Base-by-base conservation (phyloP, 1,140 invertebrate species). In the Octopus sinensis region DNA sequence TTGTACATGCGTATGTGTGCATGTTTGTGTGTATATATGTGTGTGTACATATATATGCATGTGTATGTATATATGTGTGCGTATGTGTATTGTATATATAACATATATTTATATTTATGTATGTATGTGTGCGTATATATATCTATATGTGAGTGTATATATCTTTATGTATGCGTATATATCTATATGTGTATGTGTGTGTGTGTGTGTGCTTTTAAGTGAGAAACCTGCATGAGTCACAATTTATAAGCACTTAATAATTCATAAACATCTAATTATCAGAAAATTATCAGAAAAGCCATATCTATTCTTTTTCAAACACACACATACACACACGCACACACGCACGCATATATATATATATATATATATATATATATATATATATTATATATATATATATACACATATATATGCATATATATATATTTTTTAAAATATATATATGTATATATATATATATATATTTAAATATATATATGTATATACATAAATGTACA, bases 371-470 rank as follows among this genome's bases (percentile, higher is more conserved):
- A 62, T 62, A 62, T 62, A 62, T 62, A 62, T 62, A 62, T 62
- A 62, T 62, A 62, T 62, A 62, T 62, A 62, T n/a, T n/a, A n/a
- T 62, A 62, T 62, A 62, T 62, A 62, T 62, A 62, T 62, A 62
- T 62, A 62, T 62, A 62, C 6, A 7, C 56, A 17, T 62, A 7
- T 62, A 17, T 6, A 7, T 62, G 56, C 6, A 62, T 62, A 62
- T n/a, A n/a, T n/a, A n/a, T n/a, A n/a, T n/a, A n/a, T n/a, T n/a
- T n/a, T n/a, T n/a, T n/a, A n/a, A n/a, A n/a, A n/a, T n/a, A n/a
- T n/a, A n/a, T n/a, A n/a, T n/a, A n/a, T n/a, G n/a, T n/a, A n/a
- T n/a, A n/a, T n/a, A n/a, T n/a, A n/a, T n/a, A n/a, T n/a, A n/a
- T n/a, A n/a, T n/a, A n/a, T n/a, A n/a, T n/a, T n/a, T n/a, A n/a